Percentiles rank a stretch among this genome's conserved stretches.
Evolutionary conservation across 2,888 invertebrate species (phyloP).

Genomic region (Colostygia pectinataria): DNA sequence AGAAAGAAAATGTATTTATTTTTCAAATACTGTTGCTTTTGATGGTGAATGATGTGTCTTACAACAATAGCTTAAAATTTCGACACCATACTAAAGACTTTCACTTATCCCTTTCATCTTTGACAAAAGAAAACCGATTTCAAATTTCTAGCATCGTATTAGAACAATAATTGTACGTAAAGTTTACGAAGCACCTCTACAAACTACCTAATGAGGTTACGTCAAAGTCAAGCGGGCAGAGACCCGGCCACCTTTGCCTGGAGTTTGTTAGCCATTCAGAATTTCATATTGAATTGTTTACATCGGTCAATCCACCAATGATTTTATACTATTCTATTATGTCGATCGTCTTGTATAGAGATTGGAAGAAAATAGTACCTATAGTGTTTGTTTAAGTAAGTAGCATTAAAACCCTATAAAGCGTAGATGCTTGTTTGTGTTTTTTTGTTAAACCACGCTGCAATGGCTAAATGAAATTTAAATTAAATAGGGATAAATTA

Average conservation of each 20-base stretch:
- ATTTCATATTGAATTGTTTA: slow-evolving; percentile 41
- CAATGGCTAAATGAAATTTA: no score
- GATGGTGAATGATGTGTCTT: not conserved
- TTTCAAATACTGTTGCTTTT: no score
- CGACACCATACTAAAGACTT: not conserved
- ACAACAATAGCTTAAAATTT: not conserved
- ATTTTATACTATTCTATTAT: slow-evolving; percentile 30
- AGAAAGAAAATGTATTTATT: no score
- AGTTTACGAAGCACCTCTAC: slow-evolving; percentile 27
- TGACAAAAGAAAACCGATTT: not conserved
- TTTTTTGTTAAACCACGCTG: no score
- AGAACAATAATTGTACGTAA: not conserved
- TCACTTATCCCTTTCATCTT: not conserved
- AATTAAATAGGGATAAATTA: no score
- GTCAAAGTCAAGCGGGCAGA: slow-evolving; percentile 55
- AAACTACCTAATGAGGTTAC: slow-evolving; percentile 34
- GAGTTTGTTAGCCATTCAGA: slow-evolving; percentile 38
- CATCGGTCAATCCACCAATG: slow-evolving; percentile 43
- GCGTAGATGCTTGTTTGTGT: no score
- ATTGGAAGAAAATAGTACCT: not conserved
- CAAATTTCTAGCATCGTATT: slow-evolving; percentile 1
- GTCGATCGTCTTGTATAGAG: slow-evolving; percentile 6
- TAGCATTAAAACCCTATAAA: no score
- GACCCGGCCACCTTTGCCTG: slow-evolving; percentile 40
- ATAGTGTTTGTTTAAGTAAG: no score